phyloP scores from a whole-genome alignment of 2,888 invertebrate genomes.

The Andrena trimmerana region DNA sequence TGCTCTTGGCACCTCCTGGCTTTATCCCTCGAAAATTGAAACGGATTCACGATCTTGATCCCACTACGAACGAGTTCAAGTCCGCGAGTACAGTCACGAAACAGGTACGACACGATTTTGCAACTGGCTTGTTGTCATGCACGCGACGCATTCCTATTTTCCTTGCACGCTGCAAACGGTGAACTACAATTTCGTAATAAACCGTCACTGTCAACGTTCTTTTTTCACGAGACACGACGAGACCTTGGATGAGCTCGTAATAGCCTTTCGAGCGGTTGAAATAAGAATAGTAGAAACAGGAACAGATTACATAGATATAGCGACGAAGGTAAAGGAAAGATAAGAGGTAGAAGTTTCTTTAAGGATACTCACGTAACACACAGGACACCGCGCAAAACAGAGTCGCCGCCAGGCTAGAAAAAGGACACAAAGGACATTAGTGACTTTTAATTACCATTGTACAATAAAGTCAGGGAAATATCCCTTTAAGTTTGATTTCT shows the following conservation, averaged over 20 bases:
- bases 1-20: no score
- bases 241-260: neutral
- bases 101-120: slow-evolving; percentile 22
- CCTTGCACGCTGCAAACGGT: neutral
- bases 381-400: slow-evolving; percentile 67
- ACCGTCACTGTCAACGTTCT: slow-evolving; percentile 13
- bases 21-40: neutral
- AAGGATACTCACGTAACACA: slow-evolving; percentile 75
- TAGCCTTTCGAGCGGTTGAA: neutral
- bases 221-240: neutral
- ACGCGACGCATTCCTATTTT: slow-evolving; percentile 16
- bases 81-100: slow-evolving; percentile 1
- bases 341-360: neutral
- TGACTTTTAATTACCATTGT: neutral
- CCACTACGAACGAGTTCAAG: slow-evolving; percentile 26
- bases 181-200: slow-evolving; percentile 43
- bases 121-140: slow-evolving; percentile 32
- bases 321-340: neutral
- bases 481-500: no score
- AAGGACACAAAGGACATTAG: slow-evolving; percentile 2
- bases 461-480: neutral
- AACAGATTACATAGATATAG: neutral
- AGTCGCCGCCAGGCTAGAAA: slow-evolving; percentile 71
- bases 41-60: slow-evolving; percentile 18
- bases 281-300: neutral